Evolutionary conservation across 2,113 vertebrate species (phyloP), one percentile per base, ranked within the genome.

Genomic region (Columba janthina): DNA sequence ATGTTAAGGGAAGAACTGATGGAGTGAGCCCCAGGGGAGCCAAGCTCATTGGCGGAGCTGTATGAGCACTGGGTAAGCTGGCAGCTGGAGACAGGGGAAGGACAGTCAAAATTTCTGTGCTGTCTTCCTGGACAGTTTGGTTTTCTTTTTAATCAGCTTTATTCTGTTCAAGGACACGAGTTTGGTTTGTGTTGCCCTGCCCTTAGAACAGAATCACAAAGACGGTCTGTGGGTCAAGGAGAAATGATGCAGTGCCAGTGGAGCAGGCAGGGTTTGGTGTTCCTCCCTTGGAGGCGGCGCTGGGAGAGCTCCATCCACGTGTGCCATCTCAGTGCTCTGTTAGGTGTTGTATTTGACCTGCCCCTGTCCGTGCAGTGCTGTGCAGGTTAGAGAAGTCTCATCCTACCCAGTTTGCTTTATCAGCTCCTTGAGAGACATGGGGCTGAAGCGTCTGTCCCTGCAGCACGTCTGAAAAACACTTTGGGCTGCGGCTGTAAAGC

Each of bases 321-420:
- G 12, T 64, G 62, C 32, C 19, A 6, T 36, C 62, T 74, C 17
- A 36, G 50, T 38, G 4, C 53, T 38, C 34, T 80, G 32, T 61
- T 46, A n/a, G 46, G 57, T 57, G 64, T 70, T 62, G 2, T 7
- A 5, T 53, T 51, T 50, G 65, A 38, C 38, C 64, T 86, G 53
- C 44, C 36, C 0, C 0, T 57, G 77, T 25, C 64, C 8, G 16
- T 62, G 12, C 44, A 89, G 82, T 0, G 0, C 51, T 65, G 19
- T 9, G 56, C 20, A 77, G 17, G 46, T 67, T 38, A n/a, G 54
- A 36, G 85, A 15, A 76, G 34, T 54, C 67, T 93, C 15, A 4
- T 67, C 44, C 66, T 83, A 42, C 81, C 65, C 53, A 51, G 50
- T 20, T 40, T 81, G 65, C 36, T 65, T 44, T 57, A 11, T 48